Evolutionary conservation across 2,113 vertebrate species (phyloP), one percentile per base, ranked within the genome.

Genomic region (Microcebus murinus): DNA sequence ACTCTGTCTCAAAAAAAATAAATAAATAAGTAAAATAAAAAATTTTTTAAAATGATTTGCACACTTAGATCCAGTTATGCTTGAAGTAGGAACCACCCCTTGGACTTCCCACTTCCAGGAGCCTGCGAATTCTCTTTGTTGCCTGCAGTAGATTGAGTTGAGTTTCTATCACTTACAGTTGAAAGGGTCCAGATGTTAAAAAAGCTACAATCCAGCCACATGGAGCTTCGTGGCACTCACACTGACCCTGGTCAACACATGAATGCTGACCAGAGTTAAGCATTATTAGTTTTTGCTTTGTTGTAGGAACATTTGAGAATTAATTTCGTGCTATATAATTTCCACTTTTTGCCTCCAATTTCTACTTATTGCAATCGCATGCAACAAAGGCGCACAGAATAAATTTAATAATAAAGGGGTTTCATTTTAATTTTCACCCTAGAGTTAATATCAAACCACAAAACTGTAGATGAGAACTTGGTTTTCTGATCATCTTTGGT

Each of bases 361-460:
- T 81, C 73, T 71, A 20, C 11, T 48, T 90, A 29, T 80, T 84
- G 59, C 50, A 87, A 57, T 89, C 68, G 25, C 17, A 63, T 86
- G 36, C 42, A 55, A 36, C 4, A 17, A 94, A 31, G n/a, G 1
- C 4, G 48, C 48, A 76, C n/a, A 73, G 82, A 61, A 82, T 9
- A 95, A 55, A 92, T 4, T 57, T 36, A 89, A 63, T 25, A 81
- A 27, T 70, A 81, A 77, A 36, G 50, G 21, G 6, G 4, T 59
- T 91, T 81, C n/a, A n/a, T 96, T 94, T 91, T 82, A 83, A 91
- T 76, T 73, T 77, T 61, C 23, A 76, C 42, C 52, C 83, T 12
- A 8, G 25, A 70, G 73, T 70, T 95, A 55, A 59, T 83, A 71
- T 55, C n/a, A 82, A 65, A 36, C 71, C 18, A 93, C 4, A 63